Base-by-base conservation (phyloP, 2,888 invertebrate species). In the Trichogramma evanescens region DNA sequence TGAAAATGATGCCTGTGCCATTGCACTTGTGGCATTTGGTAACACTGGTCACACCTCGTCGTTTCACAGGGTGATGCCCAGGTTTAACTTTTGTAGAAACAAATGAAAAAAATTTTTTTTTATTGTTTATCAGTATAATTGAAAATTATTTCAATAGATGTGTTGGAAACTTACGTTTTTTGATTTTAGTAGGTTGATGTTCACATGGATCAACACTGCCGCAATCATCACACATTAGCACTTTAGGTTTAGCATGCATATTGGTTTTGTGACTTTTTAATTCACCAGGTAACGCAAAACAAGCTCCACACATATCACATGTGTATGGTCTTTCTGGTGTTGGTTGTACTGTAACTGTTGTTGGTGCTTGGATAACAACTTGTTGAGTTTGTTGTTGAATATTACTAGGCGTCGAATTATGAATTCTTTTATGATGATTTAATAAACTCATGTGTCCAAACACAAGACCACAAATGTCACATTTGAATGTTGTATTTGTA, bases 21-120 rank as follows among this genome's bases (percentile, higher is more conserved):
- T 92, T 93, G 75, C 92, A 93, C 76, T 92, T 92, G 69, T 91
- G 90, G 75, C 92, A 93, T 74, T 92, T 93, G 38, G 91, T 90
- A 55, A 92, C 90, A 52, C 88, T 87, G 26, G 91, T 89, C 63
- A 91, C 82, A 67, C 89, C 91, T 78, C 91, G 85, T 75, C 89
- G 86, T 78, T 91, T 91, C 43, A 91, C 91, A 62, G 91, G 90
- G 82, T 91, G 90, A 71, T 79, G 78, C 58, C 78, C 79, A 67
- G 78, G 79, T 72, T 79, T 78, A 63, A 76, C 76, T 66, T 73
- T 77, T 78, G 58, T 40, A 64, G 64, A 66, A 61, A 64, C 66
- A 66, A 65, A 56, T 56, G 43, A 54, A 26, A 44, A 52, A 52
- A 52, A 40, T 45, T 40, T 41, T 44, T 41, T 13, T 44, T 41